Evolutionary conservation across 2,113 vertebrate species (phyloP), one percentile per base, ranked within the genome.

Genomic region (Nesogale talazaci): DNA sequence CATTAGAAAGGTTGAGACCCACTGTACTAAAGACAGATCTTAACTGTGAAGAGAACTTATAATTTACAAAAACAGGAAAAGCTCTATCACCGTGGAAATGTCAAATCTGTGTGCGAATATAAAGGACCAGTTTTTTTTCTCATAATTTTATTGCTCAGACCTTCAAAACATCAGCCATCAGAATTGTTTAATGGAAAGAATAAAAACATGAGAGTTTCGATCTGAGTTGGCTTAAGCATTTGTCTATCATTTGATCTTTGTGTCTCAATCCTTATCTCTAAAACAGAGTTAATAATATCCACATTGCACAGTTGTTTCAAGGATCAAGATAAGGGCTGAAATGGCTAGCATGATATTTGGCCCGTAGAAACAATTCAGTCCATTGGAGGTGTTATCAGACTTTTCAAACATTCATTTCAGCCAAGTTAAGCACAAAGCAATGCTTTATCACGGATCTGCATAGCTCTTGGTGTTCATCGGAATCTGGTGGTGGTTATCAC

Each of bases 361-460:
- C n/a, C 56, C 11, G 2, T 4, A 52, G 27, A 15, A 38, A 42
- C 59, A 40, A 8, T 36, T 85, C 25, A 61, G 74, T 59, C n/a
- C 74, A 52, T 61, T 23, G n/a, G 12, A 88, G 69, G 22, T 38
- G 36, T 40, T 25, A 84, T 31, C n/a, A 69, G 72, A n/a, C 19
- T 4, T 42, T 70, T 93, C 12, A 82, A 63, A 80, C 83, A 52
- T 52, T 61, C 25, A 78, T 63, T 36, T 87, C 59, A 34, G 52
- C 46, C 56, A 78, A 93, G 12, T n/a, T 75, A 82, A 83, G 20
- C 25, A 86, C 31, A 89, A 86, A 87, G 87, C 40, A 92, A 76
- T 31, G 56, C 40, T 61, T 85, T 78, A 19, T 76, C 29, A 1
- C 61, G 40, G 46, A 15, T 52, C 31, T 77, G 16, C 40, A 4